Base-by-base conservation (phyloP, 2,113 vertebrate genomes). In the Regulus satrapa region DNA sequence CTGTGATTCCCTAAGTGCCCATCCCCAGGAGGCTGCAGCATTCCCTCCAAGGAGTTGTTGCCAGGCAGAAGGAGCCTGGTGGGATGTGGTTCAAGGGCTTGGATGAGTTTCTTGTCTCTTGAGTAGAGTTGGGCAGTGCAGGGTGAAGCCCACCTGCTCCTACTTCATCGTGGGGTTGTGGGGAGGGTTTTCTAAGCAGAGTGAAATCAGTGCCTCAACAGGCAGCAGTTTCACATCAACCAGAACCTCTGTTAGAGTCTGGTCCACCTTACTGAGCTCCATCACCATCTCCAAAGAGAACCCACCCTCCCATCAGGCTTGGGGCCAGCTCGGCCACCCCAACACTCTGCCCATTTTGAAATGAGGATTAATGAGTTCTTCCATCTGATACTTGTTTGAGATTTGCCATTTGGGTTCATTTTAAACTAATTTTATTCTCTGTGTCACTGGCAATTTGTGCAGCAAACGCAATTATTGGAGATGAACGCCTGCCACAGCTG, bases 341-440 rank as follows among this genome's bases (percentile, higher is more conserved):
- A 5, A 9, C 6, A 13, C 76, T 64, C 62, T 49, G 26, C 85
- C 89, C 16, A 1, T 26, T 76, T 73, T 55, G 81, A 93, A 97
- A 95, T 88, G 92, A 97, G 87, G 97, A 72, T 91, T 95, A 63
- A 64, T 59, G 67, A 89, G 82, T 85, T 96, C 80, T 84, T 95
- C 92, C 86, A 93, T 89, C 95, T 87, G 92, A 95, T 80, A 83
- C 93, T 93, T 95, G 92, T 94, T 94, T 85, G 95, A 97, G 96
- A 92, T 92, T 95, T 96, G 95, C 85, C 95, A 36, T 95, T 97
- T 93, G 95, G 97, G 85, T 82, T 96, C 97, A 91, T 97, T 97
- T 97, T 78, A 94, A 98, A 95, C 97, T 97, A 97, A 98, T 98
- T 98, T 97, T 96, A 96, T 98, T 98, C 97, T 96, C 96, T 87